phyloP scores from a whole-genome alignment of 2,113 vertebrate species.

The Eulemur macaco region DNA sequence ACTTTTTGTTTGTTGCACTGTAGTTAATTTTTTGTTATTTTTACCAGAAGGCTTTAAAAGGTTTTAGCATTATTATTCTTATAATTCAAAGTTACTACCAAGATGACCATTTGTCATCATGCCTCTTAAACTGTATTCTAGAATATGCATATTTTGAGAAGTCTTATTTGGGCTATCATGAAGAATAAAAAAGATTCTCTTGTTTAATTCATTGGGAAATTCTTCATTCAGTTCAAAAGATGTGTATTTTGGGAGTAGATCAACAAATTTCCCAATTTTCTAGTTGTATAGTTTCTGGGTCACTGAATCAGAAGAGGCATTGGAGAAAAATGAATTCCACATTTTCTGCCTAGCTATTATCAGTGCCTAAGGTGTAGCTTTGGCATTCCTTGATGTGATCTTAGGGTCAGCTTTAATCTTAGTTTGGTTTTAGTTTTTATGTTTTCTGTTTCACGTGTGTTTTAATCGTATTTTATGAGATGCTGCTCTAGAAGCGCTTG shows the following conservation, averaged over 20 bases:
- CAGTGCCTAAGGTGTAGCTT: not conserved
- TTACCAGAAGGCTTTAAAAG: not conserved
- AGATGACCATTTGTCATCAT: not conserved
- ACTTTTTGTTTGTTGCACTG: not conserved
- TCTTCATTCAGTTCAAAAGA: not conserved
- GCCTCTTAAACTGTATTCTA: not conserved
- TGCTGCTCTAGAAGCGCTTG: not conserved
- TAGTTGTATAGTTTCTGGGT: not conserved
- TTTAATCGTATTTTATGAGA: not conserved
- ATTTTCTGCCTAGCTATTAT: not conserved
- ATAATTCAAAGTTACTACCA: not conserved
- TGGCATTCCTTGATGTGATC: not conserved
- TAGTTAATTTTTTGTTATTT: not conserved
- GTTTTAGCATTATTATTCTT: not conserved
- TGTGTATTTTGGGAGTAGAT: not conserved
- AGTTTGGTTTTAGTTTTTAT: constrained; percentile 7
- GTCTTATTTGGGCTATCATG: not conserved
- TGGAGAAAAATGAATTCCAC: not conserved
- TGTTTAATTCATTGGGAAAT: not conserved
- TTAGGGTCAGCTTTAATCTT: not conserved
- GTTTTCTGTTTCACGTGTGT: not conserved
- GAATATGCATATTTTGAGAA: not conserved
- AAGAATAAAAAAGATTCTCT: not conserved
- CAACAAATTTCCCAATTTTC: not conserved
- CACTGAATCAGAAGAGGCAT: not conserved